Percentiles rank a stretch among this genome's conserved stretches.
phyloP scores from a whole-genome alignment of 37 sponge, comb jelly and placozoan species.

The Oopsacas minuta region DNA sequence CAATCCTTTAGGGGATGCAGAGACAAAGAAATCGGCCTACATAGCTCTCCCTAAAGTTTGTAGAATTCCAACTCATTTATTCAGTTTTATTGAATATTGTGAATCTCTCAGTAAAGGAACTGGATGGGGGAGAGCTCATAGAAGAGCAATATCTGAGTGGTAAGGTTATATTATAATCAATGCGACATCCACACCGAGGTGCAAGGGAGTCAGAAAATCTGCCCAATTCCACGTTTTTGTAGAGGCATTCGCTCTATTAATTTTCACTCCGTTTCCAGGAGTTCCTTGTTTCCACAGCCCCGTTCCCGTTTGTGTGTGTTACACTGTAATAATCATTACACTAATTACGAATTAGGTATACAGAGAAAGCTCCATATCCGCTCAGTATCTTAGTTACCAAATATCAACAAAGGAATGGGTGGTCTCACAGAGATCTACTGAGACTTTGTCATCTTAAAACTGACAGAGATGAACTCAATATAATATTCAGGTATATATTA shows the following conservation, averaged over 20 bases:
- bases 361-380: conserved; percentile 23
- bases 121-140: conserved; percentile 59
- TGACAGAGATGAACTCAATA: conserved; percentile 23
- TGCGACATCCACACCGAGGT: background rate
- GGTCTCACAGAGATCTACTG: conserved; percentile 49
- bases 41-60: conserved; percentile 36
- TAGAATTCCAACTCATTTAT: conserved; percentile 58
- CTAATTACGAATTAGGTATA: conserved; percentile 21
- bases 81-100: conserved; percentile 40
- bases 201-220: too few species aligned
- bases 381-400: conserved; percentile 61
- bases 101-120: conserved; percentile 36
- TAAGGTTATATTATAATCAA: background rate
- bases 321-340: background rate
- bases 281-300: too few species aligned
- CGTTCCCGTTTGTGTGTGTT: too few species aligned
- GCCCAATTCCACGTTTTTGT: too few species aligned
- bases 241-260: too few species aligned
- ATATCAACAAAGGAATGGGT: conserved; percentile 50
- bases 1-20: conserved; percentile 15
- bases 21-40: conserved; percentile 52
- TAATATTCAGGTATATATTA: conserved; percentile 20
- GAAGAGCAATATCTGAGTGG: conserved; percentile 43
- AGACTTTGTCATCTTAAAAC: conserved; percentile 43
- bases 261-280: too few species aligned